Conservation (phyloP, 2,888 invertebrate species). For the Cyclophora albipunctata region DNA sequence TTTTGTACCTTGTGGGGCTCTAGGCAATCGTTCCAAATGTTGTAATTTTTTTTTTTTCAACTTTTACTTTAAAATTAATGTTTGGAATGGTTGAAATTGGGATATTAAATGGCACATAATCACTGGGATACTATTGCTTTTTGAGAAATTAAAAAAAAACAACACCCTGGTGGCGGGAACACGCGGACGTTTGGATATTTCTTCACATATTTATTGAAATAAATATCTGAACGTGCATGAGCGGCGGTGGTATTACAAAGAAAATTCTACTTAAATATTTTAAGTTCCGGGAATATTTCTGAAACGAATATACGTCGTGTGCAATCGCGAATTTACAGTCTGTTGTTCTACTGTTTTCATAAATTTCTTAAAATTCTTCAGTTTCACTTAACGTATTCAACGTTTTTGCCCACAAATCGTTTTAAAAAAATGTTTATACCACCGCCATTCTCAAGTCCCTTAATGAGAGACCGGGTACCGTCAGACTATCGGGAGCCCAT, state of each 20-base stretch:
- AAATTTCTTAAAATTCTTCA: too few relatives aligned
- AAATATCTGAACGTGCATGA: constrained; percentile 26
- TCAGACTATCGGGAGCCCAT: too few relatives aligned
- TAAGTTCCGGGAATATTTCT: too few relatives aligned
- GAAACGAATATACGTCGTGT: too few relatives aligned
- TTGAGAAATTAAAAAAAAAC: constrained; percentile 39
- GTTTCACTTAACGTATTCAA: too few relatives aligned
- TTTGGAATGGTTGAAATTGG: constrained; percentile 39
- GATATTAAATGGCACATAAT: constrained; percentile 39
- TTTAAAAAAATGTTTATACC: too few relatives aligned
- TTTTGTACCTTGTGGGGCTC: constrained; percentile 67
- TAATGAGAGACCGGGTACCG: not conserved
- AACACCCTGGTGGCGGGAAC: constrained; percentile 62
- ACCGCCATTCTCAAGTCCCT: too few relatives aligned
- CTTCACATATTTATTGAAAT: not conserved
- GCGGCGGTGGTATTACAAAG: constrained; percentile 36
- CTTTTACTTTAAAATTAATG: not conserved
- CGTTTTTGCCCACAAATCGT: too few relatives aligned
- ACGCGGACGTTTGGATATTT: constrained; percentile 21
- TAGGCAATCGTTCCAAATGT: constrained; percentile 5
- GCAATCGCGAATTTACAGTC: too few relatives aligned
- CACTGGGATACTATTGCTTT: constrained; percentile 53
- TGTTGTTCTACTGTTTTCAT: too few relatives aligned
- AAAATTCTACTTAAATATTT: not conserved
- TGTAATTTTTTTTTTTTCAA: too few relatives aligned